Conservation (phyloP, 2,113 vertebrate species). For the Sus scrofa region T2T-Sscrofa CM000815.6:91424001-91424500, state of each 20-base stretch:
- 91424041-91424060: not conserved
- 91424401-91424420: not conserved
- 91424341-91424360: not conserved
- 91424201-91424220: not conserved
- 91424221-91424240: not conserved
- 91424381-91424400: not conserved
- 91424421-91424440: not conserved
- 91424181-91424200: not conserved
- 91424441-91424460: not conserved
- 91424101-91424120: not conserved
- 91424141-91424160: not conserved
- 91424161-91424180: not conserved
- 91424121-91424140: conserved; percentile 20
- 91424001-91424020: not conserved
- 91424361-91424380: not conserved
- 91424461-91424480: not conserved
- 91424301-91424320: not conserved
- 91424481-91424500: not conserved
- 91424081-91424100: not conserved
- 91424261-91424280: not conserved
- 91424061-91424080: conserved; percentile 23
- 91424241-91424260: not conserved
- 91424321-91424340: not conserved
- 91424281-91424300: not conserved
- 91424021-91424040: conserved; percentile 9